Percentiles rank a stretch among this genome's conserved stretches.
These are phyloP conservation scores for Stichodactyla mertensii DNA, from an alignment of 64 coral and sea anemone species.

Conservation along the genomic window DNA sequence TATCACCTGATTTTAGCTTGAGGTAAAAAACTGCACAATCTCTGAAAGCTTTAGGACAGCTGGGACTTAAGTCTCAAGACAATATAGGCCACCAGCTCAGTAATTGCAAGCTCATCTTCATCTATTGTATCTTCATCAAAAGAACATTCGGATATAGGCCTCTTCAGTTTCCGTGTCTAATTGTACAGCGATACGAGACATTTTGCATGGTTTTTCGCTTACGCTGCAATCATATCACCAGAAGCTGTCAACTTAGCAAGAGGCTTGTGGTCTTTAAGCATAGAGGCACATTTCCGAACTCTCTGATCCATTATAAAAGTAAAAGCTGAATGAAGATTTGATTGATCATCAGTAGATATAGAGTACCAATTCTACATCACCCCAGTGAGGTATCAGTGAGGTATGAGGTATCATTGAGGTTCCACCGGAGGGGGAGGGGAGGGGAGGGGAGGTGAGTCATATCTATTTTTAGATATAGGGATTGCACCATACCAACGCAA, in stretches of 20 bases:
- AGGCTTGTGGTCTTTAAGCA: neutral
- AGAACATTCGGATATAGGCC: neutral
- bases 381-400: too few relatives aligned
- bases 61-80: neutral
- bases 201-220: constrained; percentile 30
- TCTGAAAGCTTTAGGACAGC: constrained; percentile 19
- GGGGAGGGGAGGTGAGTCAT: too few relatives aligned
- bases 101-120: constrained; percentile 7
- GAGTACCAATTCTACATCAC: too few relatives aligned
- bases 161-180: neutral
- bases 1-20: constrained; percentile 1
- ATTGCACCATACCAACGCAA: too few relatives aligned
- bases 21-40: neutral
- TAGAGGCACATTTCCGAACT: constrained; percentile 20
- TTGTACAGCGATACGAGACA: constrained; percentile 19
- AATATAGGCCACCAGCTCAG: constrained; percentile 14
- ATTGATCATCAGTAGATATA: neutral
- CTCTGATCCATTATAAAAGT: constrained; percentile 22
- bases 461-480: too few relatives aligned
- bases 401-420: too few relatives aligned
- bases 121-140: neutral
- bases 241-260: constrained; percentile 18
- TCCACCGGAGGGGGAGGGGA: too few relatives aligned
- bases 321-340: constrained; percentile 21
- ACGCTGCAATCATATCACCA: constrained; percentile 22